Evolutionary conservation across 1,140 invertebrate species (phyloP), one percentile per base, ranked within the genome.

Genomic region (Nephotettix cincticeps): DNA sequence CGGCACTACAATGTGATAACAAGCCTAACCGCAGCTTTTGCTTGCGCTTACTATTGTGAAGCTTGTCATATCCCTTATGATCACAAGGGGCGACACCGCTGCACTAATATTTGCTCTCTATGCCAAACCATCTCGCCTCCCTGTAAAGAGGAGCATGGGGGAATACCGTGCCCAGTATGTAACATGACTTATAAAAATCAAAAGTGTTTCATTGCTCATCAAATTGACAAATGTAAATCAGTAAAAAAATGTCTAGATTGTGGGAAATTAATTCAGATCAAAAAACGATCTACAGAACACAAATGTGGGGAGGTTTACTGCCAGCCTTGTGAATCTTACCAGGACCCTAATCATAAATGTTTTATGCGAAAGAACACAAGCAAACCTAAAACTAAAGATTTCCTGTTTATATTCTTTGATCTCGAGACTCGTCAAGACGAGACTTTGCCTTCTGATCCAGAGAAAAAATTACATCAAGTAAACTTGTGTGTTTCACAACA

Each of bases 1-100:
- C 29, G 29, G n/a, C 65, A 67, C 30, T 67, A 43, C 40, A 67
- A 67, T 40, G 65, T 67, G 11, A 67, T 67, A 40, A 67, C 65
- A 3, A 21, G 13, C 25, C 30, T 67, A 4, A 67, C 65, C 43
- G 30, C 29, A 43, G 65, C 65, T 21, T 43, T 67, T 27, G 65
- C 6, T 3, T 67, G 65, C 25, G 3, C 4, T 11, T 67, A 67
- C 32, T 67, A 43, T 43, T 67, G 65, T 32, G 28, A 67, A 43
- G 17, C 65, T 4, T 67, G 65, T 43, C 30, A 67, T 17, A 25
- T n/a, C n/a, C n/a, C n/a, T n/a, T n/a, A n/a, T n/a, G n/a, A n/a
- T n/a, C n/a, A n/a, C n/a, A n/a, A n/a, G n/a, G n/a, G n/a, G n/a
- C n/a, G n/a, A n/a, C n/a, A n/a, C n/a, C n/a, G n/a, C n/a, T n/a